Percentiles rank a stretch among this genome's conserved stretches.
Conservation (phyloP, 2,797 vertebrate species). For the Heterohyrax brucei region DNA sequence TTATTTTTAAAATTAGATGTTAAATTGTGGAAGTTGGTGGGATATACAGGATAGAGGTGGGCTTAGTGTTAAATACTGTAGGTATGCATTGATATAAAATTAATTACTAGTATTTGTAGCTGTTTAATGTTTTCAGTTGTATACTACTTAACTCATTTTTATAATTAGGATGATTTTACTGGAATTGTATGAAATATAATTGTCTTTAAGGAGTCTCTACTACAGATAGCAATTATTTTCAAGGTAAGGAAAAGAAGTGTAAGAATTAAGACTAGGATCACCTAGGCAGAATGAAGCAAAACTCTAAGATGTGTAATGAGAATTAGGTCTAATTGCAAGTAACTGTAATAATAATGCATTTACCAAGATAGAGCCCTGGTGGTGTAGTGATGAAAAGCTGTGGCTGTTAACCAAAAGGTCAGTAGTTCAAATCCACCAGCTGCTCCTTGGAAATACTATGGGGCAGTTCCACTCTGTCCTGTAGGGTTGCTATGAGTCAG, state of each 20-base stretch:
- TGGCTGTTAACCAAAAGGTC: too few species aligned
- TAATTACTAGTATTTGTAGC: background rate
- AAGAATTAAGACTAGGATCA: conserved; percentile 56
- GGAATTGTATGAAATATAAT: conserved; percentile 46
- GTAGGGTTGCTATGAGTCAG: too few species aligned
- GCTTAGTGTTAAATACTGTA: background rate
- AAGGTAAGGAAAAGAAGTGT: background rate
- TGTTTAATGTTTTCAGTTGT: conserved; percentile 46
- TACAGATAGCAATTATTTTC: conserved; percentile 21
- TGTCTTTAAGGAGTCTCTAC: conserved; percentile 55
- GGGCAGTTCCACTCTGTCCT: too few species aligned
- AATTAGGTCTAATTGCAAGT: conserved; percentile 27
- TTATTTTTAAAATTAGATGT: conserved; percentile 33
- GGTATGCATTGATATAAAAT: conserved; percentile 3
- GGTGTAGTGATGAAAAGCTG: too few species aligned
- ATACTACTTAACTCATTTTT: conserved; percentile 40
- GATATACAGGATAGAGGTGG: conserved; percentile 18
- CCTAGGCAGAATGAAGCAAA: conserved; percentile 40
- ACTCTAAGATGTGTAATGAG: conserved; percentile 31
- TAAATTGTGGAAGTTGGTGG: conserved; percentile 25
- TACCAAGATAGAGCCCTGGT: background rate
- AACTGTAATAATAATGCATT: conserved; percentile 33
- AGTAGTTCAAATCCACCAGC: too few species aligned
- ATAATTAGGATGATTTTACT: conserved; percentile 49
- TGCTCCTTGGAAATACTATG: too few species aligned